These are phyloP conservation scores for Lethenteron reissneri DNA, from an alignment of 2,113 vertebrate species.

Conservation along the genomic window DNA sequence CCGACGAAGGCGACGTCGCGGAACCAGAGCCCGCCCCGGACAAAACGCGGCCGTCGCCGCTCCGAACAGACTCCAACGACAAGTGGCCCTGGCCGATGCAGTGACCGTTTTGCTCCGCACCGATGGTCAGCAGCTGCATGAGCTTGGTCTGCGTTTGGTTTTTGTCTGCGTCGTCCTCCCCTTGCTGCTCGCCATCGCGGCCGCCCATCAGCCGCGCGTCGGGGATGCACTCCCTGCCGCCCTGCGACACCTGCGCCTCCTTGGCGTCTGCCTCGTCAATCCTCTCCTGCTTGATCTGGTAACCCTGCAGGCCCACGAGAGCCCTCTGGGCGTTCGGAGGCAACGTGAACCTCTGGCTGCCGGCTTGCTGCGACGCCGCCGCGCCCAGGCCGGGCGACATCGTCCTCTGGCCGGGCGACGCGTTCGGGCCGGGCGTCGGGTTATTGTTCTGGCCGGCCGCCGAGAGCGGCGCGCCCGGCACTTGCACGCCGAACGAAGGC, in stretches of 20 bases:
- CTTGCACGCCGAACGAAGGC: no score
- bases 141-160: conserved; percentile 37
- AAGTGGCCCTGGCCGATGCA: conserved; percentile 19
- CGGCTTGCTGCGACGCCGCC: background rate
- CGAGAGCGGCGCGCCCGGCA: no score
- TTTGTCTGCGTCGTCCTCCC: no score
- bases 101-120: conserved; percentile 53
- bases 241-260: background rate
- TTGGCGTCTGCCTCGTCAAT: no score
- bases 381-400: background rate
- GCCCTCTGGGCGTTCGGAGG: background rate
- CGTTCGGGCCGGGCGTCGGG: background rate
- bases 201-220: background rate
- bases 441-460: no score
- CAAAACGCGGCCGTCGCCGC: conserved; percentile 38
- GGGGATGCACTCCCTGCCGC: background rate
- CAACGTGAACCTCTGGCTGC: background rate
- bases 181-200: background rate
- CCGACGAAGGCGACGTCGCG: conserved; percentile 36
- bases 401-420: background rate
- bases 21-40: conserved; percentile 72
- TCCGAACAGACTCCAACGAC: conserved; percentile 31
- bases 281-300: background rate
- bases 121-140: conserved; percentile 69
- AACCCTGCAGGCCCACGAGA: background rate